Evolutionary conservation across 2,113 vertebrate genomes (phyloP), one percentile per base, ranked within the genome.

Genomic region (Potamarius usumacintae): DNA sequence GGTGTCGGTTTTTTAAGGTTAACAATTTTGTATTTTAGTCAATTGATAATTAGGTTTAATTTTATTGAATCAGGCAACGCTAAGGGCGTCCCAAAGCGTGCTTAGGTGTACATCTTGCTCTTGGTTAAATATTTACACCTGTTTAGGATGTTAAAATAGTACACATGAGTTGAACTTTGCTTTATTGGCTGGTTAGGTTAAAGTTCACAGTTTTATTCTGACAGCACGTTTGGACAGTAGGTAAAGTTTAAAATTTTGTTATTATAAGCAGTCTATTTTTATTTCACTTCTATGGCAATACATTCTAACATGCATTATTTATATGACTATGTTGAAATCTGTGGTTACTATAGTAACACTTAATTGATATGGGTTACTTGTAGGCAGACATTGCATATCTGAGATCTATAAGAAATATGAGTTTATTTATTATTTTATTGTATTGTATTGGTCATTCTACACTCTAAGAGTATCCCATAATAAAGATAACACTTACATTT

Each of bases 151-250:
- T 20, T 22, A 22, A 42, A 79, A 15, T 30, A 58, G 77, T 48
- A 4, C 79, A 62, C 1, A 17, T 67, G 48, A 25, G 55, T 22
- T 80, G 50, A 65, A 65, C 76, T 86, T 86, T 80, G 76, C 15
- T 76, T 87, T 76, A 17, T 57, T 34, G 69, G n/a, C 60, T 57
- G 60, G 14, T 53, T 58, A 14, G 62, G 18, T 34, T 9, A 88
- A 57, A 17, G 79, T 52, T 71, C 42, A 52, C 11, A 63, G 52
- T 55, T 53, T 42, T 82, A 48, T 69, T 12, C 53, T 77, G 83
- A 67, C 62, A 62, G 7, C 50, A 67, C 78, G 57, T 63, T 69
- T 71, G 22, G 27, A 57, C 74, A 60, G 12, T 87, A 90, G 89
- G 89, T 88, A 85, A 78, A 52, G 77, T 89, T 71, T 20, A 8